phyloP scores from a whole-genome alignment of 2,797 vertebrate species.

The Enoplosus armatus region DNA sequence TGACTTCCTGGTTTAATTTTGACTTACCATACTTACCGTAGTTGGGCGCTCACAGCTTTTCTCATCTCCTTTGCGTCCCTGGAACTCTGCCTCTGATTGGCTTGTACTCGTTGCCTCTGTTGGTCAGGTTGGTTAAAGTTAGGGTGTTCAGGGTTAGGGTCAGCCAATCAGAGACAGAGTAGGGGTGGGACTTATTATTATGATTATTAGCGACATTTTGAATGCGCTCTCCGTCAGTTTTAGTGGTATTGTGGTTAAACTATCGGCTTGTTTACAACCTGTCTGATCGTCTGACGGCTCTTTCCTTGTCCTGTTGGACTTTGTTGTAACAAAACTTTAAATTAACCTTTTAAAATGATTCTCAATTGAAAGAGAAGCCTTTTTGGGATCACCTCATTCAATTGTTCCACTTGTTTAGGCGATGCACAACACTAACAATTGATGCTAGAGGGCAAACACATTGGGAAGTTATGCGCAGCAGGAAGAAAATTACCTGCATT shows the following conservation, averaged over 20 bases:
- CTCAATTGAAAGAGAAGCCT: conserved; percentile 24
- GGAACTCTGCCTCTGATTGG: too few species aligned
- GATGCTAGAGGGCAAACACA: conserved; percentile 73
- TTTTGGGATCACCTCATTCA: conserved; percentile 20
- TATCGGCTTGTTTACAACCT: neutral
- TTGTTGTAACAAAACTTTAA: neutral
- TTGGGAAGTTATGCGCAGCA: conserved; percentile 79
- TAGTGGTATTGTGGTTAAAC: neutral
- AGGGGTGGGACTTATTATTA: too few species aligned
- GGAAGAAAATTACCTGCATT: conserved; percentile 86
- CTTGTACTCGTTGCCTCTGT: too few species aligned
- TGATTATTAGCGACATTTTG: neutral
- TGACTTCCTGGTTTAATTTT: conserved; percentile 1
- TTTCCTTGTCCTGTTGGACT: neutral
- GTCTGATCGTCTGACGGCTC: neutral
- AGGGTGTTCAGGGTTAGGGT: too few species aligned
- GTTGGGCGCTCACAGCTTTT: neutral
- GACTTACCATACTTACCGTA: neutral
- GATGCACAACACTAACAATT: conserved; percentile 53
- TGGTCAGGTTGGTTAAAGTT: too few species aligned
- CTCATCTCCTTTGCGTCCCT: too few species aligned
- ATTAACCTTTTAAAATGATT: conserved; percentile 8
- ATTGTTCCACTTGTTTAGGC: conserved; percentile 32
- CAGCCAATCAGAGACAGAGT: too few species aligned
- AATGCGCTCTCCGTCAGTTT: neutral